Percentiles rank a stretch among this genome's conserved stretches.
Evolutionary conservation across 1,140 invertebrate species (phyloP).

Genomic region (Heliothis subflexa): DNA sequence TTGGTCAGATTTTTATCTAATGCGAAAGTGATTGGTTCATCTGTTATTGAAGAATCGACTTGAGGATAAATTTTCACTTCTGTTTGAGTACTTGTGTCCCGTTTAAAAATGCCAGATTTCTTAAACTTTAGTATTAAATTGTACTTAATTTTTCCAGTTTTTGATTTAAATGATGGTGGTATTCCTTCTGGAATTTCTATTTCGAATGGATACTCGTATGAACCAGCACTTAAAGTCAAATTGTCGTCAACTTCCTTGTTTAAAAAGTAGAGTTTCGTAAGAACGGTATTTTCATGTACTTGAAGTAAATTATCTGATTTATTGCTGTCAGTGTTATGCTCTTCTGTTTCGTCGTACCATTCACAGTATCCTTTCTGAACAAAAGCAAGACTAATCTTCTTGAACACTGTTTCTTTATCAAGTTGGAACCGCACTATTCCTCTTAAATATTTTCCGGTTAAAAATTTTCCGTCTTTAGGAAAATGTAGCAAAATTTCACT

Average conservation of each 20-base stretch:
- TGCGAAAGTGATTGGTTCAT: background rate
- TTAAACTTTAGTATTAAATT: slow-evolving; percentile 1
- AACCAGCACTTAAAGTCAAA: background rate
- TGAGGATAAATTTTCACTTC: background rate
- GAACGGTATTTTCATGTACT: background rate
- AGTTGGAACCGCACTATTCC: background rate
- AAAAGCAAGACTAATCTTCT: background rate
- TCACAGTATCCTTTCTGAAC: background rate
- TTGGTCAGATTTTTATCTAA: slow-evolving; percentile 2
- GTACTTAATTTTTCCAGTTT: background rate
- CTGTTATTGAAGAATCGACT: background rate
- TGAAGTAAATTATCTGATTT: too few species aligned
- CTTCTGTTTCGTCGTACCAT: background rate
- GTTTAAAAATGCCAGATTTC: background rate
- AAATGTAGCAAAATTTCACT: background rate
- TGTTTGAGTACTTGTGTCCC: background rate
- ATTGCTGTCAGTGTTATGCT: too few species aligned
- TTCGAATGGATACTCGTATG: background rate
- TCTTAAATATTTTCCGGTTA: background rate
- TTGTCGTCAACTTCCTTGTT: background rate
- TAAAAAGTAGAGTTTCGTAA: background rate
- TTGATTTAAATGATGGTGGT: background rate
- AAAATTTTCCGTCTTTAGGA: background rate
- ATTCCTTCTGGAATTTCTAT: background rate
- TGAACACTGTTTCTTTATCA: background rate